These are phyloP conservation scores for Megastigmus dorsalis DNA, from an alignment of 2,888 invertebrate genomes.

Conservation along the genomic window DNA sequence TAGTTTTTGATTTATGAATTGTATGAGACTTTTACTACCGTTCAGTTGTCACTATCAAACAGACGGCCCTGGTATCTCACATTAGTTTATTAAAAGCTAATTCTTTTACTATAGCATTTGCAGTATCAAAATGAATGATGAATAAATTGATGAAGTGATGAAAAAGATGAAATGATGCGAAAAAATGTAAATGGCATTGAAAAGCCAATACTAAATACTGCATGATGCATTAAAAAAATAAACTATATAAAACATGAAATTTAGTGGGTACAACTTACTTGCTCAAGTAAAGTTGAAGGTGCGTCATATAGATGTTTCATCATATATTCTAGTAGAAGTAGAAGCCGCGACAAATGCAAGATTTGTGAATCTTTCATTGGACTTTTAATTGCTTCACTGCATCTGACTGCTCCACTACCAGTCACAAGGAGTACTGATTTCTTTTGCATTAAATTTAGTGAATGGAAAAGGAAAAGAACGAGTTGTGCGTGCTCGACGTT, in stretches of 20 bases:
- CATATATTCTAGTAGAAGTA: constrained; percentile 93
- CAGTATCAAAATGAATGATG: constrained; percentile 39
- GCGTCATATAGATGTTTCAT: constrained; percentile 97
- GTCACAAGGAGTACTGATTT: constrained; percentile 92
- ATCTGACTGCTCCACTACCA: constrained; percentile 84
- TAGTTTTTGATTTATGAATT: constrained; percentile 41
- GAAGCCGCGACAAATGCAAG: constrained; percentile 86
- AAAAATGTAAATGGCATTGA: constrained; percentile 47
- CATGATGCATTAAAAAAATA: constrained; percentile 58
- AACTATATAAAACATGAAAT: constrained; percentile 60
- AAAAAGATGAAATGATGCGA: constrained; percentile 19
- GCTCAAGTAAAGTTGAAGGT: constrained; percentile 88
- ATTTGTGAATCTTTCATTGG: constrained; percentile 82
- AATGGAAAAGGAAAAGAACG: constrained; percentile 94
- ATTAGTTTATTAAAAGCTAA: constrained; percentile 51
- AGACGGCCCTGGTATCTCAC: constrained; percentile 73
- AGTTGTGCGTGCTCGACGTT: constrained; percentile 97
- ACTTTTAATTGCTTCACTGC: constrained; percentile 80
- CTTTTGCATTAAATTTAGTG: constrained; percentile 96
- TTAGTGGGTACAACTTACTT: constrained; percentile 77
- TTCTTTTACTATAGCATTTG: constrained; percentile 68
- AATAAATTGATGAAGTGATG: constrained; percentile 40
- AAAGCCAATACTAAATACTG: constrained; percentile 39
- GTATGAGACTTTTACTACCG: constrained; percentile 73
- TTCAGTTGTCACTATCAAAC: constrained; percentile 69